Evolutionary conservation across 2,888 invertebrate genomes (phyloP).

Genomic region (Lepas anatifera): DNA sequence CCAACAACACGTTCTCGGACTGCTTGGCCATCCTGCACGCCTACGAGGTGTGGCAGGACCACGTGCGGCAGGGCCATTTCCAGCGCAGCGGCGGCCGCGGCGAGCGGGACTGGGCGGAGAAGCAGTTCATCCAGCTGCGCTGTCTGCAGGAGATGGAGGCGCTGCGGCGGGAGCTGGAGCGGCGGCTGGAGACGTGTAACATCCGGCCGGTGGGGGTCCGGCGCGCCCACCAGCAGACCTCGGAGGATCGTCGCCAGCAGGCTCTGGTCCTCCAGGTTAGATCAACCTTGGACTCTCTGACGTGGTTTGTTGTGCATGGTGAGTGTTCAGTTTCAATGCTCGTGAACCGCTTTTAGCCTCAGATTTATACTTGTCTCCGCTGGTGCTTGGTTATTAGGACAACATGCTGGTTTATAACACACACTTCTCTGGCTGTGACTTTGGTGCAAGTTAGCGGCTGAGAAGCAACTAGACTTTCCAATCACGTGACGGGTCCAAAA

Average conservation of each 20-base stretch:
- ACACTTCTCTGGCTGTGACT: too few species aligned
- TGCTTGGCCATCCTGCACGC: conserved; percentile 66
- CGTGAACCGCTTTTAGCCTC: too few species aligned
- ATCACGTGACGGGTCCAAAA: too few species aligned
- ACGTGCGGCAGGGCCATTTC: conserved; percentile 47
- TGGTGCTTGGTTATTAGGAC: too few species aligned
- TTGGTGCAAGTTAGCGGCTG: too few species aligned
- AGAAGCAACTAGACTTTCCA: too few species aligned
- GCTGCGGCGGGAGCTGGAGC: conserved; percentile 54
- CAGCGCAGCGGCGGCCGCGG: conserved; percentile 32
- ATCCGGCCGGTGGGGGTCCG: conserved; percentile 11
- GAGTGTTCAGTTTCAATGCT: too few species aligned
- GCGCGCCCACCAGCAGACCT: too few species aligned
- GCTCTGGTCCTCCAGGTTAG: conserved; percentile 6
- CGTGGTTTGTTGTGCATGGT: too few species aligned
- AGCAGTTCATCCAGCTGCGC: conserved; percentile 56
- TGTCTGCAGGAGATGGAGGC: conserved; percentile 47
- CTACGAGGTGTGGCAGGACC: conserved; percentile 60
- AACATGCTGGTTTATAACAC: too few species aligned
- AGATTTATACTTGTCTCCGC: too few species aligned
- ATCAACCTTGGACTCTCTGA: background rate
- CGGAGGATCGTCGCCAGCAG: background rate
- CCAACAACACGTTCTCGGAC: conserved; percentile 72
- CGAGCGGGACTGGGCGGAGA: conserved; percentile 52
- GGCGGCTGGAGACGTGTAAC: conserved; percentile 40